phyloP scores from a whole-genome alignment of 2,113 vertebrate species.

The Nothocercus nigrocapillus region DNA sequence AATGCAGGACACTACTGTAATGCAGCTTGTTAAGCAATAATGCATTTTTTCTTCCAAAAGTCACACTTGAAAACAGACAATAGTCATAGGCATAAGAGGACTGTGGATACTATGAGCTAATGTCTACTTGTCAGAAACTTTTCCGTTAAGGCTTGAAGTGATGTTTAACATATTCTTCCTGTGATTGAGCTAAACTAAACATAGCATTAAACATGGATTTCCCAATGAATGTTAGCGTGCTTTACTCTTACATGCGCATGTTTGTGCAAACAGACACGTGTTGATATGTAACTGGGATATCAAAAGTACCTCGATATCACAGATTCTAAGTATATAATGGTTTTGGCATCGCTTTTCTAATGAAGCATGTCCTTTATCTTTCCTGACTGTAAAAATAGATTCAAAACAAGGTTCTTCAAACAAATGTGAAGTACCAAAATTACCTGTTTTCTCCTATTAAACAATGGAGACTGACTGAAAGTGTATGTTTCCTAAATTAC shows the following conservation, averaged over 20 bases:
- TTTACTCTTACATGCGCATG: not conserved
- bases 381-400: not conserved
- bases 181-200: slow-evolving; percentile 52
- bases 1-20: slow-evolving; percentile 51
- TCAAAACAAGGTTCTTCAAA: slow-evolving; percentile 22
- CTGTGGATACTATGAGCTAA: slow-evolving; percentile 76
- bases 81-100: slow-evolving; percentile 50
- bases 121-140: slow-evolving; percentile 75
- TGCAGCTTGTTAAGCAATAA: slow-evolving; percentile 65
- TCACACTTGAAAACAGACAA: slow-evolving; percentile 76
- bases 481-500: slow-evolving; percentile 24
- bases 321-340: not conserved
- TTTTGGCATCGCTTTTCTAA: slow-evolving; percentile 2
- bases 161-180: slow-evolving; percentile 65
- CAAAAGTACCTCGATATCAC: not conserved
- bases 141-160: slow-evolving; percentile 64
- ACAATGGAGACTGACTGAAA: not conserved
- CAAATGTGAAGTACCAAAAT: slow-evolving; percentile 32
- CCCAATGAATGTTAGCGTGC: slow-evolving; percentile 13
- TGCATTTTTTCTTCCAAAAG: slow-evolving; percentile 69
- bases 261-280: not conserved
- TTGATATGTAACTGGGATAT: not conserved
- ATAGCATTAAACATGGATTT: slow-evolving; percentile 37
- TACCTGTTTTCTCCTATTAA: slow-evolving; percentile 19
- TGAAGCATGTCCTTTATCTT: slow-evolving; percentile 13